phyloP scores from a whole-genome alignment of 2,113 vertebrate genomes.

The Scomber colias region DNA sequence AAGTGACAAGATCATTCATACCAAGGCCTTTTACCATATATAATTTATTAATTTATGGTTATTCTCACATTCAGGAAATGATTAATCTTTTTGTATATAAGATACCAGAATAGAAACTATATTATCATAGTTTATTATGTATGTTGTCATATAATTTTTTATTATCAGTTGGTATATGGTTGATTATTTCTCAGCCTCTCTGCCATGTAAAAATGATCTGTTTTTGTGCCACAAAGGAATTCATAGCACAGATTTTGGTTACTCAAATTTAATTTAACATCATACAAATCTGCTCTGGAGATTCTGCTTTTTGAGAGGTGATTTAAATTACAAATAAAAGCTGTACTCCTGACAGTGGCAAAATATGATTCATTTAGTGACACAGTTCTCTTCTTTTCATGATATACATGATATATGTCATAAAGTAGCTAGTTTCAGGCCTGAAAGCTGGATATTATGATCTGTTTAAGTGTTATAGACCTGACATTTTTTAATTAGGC shows the following conservation, averaged over 20 bases:
- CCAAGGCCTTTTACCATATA: no score
- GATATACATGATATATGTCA: neutral
- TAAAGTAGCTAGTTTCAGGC: no score
- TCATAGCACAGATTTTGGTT: conserved; percentile 69
- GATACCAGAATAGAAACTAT: no score
- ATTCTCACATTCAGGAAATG: no score
- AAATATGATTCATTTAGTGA: no score
- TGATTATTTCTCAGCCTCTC: neutral
- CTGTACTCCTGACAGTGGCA: no score
- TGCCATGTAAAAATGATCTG: neutral
- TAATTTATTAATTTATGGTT: no score
- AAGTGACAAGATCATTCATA: no score
- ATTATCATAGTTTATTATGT: no score
- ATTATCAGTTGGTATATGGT: neutral
- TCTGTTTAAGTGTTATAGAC: no score
- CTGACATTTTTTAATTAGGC: no score
- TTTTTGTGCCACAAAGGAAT: neutral
- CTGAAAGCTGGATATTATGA: neutral
- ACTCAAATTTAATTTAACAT: conserved; percentile 89
- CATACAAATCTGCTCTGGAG: conserved; percentile 79
- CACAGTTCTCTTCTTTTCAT: neutral
- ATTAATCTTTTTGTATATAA: no score
- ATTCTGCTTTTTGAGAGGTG: conserved; percentile 91
- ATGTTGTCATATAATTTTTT: neutral
- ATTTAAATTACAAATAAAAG: conserved; percentile 18